Evolutionary conservation across 2,113 vertebrate genomes (phyloP).

Genomic region (Zosterops lateralis): DNA sequence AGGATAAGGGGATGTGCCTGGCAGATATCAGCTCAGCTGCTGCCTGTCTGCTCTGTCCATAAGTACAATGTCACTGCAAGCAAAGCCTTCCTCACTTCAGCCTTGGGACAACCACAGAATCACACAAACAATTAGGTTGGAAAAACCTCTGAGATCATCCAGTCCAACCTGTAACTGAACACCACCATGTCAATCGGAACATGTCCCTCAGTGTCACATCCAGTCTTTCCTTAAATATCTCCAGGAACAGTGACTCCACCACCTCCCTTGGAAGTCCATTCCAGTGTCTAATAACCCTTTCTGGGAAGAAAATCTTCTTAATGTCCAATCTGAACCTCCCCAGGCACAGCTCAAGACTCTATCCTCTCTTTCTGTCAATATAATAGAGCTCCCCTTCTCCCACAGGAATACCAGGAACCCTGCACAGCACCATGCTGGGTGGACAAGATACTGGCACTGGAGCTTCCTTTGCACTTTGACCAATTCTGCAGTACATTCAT

Average conservation of each 20-base stretch:
- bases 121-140: neutral
- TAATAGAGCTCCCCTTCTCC: neutral
- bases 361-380: neutral
- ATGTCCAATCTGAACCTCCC: neutral
- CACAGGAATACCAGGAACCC: neutral
- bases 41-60: neutral
- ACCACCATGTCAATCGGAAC: rapidly evolving
- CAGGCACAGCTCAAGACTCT: neutral
- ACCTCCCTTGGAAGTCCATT: neutral
- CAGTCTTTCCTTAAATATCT: neutral
- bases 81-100: neutral
- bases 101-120: neutral
- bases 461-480: neutral
- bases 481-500: neutral
- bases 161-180: neutral
- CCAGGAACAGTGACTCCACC: neutral
- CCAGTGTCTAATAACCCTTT: neutral
- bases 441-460: neutral
- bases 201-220: neutral
- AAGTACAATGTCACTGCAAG: neutral
- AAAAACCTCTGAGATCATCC: neutral
- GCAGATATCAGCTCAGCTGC: neutral
- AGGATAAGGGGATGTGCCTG: rapidly evolving
- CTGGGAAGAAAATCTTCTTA: neutral
- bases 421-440: rapidly evolving